A percentile compares a stretch with the other conserved stretches of the same genome.
Evolutionary conservation across 1,140 invertebrate genomes (phyloP).

Genomic region (Onthophagus taurus): DNA sequence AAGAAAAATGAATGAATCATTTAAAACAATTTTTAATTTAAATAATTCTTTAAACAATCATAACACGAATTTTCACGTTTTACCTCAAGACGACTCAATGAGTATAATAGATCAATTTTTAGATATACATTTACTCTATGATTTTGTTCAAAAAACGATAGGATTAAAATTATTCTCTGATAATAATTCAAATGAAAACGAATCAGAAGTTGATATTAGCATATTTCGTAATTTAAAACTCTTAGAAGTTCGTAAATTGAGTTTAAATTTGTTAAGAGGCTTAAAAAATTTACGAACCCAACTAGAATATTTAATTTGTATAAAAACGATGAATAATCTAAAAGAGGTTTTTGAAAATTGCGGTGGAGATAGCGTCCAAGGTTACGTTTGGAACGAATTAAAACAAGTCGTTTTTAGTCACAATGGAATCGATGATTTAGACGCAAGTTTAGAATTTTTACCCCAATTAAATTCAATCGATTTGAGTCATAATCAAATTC

Average conservation of each 20-base stretch:
- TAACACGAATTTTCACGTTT: slow-evolving; percentile 6
- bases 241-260: slow-evolving; percentile 49
- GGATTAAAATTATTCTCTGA: slow-evolving; percentile 45
- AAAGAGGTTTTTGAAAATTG: slow-evolving; percentile 43
- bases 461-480: slow-evolving; percentile 50
- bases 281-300: slow-evolving; percentile 47
- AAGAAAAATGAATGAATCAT: slow-evolving; percentile 18
- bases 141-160: slow-evolving; percentile 51
- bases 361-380: slow-evolving; percentile 48
- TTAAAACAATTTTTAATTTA: slow-evolving; percentile 9
- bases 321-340: slow-evolving; percentile 38
- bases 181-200: slow-evolving; percentile 20
- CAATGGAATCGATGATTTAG: slow-evolving; percentile 45
- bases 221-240: slow-evolving; percentile 49
- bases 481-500: slow-evolving; percentile 52
- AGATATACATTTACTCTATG: slow-evolving; percentile 50
- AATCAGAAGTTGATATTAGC: slow-evolving; percentile 42
- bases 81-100: slow-evolving; percentile 4
- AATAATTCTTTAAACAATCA: background rate
- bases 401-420: slow-evolving; percentile 47
- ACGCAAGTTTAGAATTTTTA: slow-evolving; percentile 47
- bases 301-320: slow-evolving; percentile 46
- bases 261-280: slow-evolving; percentile 44
- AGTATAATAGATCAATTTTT: slow-evolving; percentile 16
- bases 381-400: slow-evolving; percentile 52